Conservation (phyloP, 2,888 invertebrate genomes). For the Elegia similella region DNA sequence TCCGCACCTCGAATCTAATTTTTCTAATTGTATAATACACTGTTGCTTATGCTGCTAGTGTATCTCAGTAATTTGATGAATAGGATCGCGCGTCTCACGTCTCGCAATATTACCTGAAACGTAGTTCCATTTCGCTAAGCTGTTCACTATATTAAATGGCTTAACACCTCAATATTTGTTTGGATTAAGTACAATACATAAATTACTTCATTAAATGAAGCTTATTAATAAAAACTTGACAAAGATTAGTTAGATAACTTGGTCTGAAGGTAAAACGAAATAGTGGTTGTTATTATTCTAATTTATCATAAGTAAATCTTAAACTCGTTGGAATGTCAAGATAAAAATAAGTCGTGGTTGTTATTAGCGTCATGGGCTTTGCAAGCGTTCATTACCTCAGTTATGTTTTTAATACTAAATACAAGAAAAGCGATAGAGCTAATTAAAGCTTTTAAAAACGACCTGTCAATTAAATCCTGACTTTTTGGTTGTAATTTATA, state of each 20-base stretch:
- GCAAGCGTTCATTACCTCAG: too few species aligned
- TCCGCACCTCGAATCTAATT: conserved; percentile 31
- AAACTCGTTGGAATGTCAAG: too few species aligned
- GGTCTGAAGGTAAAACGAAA: too few species aligned
- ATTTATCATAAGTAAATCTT: too few species aligned
- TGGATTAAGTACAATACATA: not conserved
- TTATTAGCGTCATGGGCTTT: too few species aligned
- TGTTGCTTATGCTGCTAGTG: conserved; percentile 4
- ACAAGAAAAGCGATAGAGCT: not conserved
- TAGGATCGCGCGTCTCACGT: conserved; percentile 11
- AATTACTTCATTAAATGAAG: not conserved
- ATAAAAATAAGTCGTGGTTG: too few species aligned
- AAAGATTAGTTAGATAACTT: too few species aligned
- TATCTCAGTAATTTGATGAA: conserved; percentile 14
- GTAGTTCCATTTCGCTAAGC: not conserved
- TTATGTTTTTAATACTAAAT: too few species aligned
- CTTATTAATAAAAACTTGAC: too few species aligned
- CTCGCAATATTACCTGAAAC: conserved; percentile 4
- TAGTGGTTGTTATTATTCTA: too few species aligned
- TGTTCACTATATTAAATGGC: not conserved
- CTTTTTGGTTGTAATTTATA: conserved; percentile 46
- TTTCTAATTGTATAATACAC: conserved; percentile 26
- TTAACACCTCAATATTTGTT: not conserved
- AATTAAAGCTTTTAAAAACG: conserved; percentile 15
- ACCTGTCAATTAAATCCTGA: conserved; percentile 19